A percentile compares a stretch with the other conserved stretches of the same genome.
Evolutionary conservation across 2,113 vertebrate genomes (phyloP).

Genomic region (Saimiri boliviensis): DNA sequence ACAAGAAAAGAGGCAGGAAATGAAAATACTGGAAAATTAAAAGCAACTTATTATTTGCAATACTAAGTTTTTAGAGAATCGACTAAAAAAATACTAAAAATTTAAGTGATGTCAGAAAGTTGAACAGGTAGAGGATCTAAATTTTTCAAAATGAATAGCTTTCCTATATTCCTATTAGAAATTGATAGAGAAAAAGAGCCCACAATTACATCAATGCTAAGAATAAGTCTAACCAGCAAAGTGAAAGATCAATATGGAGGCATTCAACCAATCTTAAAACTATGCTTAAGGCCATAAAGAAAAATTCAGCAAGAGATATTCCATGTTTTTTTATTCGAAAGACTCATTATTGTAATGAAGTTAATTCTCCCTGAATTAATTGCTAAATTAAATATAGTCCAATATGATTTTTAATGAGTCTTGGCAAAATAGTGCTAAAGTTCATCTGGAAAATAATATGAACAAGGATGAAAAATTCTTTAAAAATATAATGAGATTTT

Average conservation of each 20-base stretch:
- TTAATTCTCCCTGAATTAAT: background rate
- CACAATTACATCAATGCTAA: background rate
- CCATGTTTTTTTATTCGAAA: background rate
- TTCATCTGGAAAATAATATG: background rate
- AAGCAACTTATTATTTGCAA: background rate
- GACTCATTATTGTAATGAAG: background rate
- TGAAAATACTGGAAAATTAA: background rate
- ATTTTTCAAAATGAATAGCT: background rate
- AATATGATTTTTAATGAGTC: background rate
- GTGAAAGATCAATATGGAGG: background rate
- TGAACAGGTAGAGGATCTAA: background rate
- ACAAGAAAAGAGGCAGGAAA: background rate
- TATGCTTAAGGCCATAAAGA: background rate
- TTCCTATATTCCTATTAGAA: background rate
- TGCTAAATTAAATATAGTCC: background rate
- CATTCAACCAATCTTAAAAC: background rate
- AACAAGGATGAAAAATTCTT: background rate
- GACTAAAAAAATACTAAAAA: background rate
- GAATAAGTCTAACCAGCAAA: background rate
- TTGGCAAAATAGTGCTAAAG: background rate
- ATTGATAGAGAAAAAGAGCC: background rate
- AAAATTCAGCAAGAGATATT: background rate
- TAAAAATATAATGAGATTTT: background rate
- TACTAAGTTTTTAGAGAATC: background rate
- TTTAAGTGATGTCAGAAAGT: background rate